These are phyloP conservation scores for Ennomos quercinarius DNA, from an alignment of 2,888 invertebrate species.

Conservation along the genomic window DNA sequence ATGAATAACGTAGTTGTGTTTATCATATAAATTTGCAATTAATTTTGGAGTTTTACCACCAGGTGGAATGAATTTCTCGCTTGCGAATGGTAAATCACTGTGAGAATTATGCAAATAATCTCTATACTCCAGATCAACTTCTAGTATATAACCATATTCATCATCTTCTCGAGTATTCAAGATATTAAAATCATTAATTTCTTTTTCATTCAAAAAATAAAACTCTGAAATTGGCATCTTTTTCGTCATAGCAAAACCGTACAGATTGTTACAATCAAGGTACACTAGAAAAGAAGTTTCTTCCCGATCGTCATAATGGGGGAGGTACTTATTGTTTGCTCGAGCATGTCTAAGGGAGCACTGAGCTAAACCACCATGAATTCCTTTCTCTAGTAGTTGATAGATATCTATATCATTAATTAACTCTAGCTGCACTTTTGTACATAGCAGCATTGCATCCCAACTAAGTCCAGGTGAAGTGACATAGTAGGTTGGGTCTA, in stretches of 20 bases:
- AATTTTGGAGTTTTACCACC: constrained; percentile 37
- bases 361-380: too few relatives aligned
- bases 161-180: constrained; percentile 26
- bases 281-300: constrained; percentile 42
- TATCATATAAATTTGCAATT: constrained; percentile 42
- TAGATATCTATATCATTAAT: too few relatives aligned
- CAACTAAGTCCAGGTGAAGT: too few relatives aligned
- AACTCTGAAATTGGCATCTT: constrained; percentile 32
- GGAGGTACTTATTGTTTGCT: too few relatives aligned
- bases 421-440: too few relatives aligned
- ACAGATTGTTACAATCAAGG: constrained; percentile 51
- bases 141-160: constrained; percentile 36
- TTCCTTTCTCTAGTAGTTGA: too few relatives aligned
- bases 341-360: too few relatives aligned
- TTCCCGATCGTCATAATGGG: constrained; percentile 26
- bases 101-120: constrained; percentile 25
- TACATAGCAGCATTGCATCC: too few relatives aligned
- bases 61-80: constrained; percentile 32
- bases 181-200: constrained; percentile 26
- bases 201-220: constrained; percentile 14
- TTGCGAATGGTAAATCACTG: constrained; percentile 27
- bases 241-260: constrained; percentile 42
- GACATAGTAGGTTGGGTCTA: too few relatives aligned
- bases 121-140: constrained; percentile 41
- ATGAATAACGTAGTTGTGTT: constrained; percentile 49